Evolutionary conservation across 2,888 invertebrate genomes (phyloP).

Genomic region (Pycnomerus fuliginosus): DNA sequence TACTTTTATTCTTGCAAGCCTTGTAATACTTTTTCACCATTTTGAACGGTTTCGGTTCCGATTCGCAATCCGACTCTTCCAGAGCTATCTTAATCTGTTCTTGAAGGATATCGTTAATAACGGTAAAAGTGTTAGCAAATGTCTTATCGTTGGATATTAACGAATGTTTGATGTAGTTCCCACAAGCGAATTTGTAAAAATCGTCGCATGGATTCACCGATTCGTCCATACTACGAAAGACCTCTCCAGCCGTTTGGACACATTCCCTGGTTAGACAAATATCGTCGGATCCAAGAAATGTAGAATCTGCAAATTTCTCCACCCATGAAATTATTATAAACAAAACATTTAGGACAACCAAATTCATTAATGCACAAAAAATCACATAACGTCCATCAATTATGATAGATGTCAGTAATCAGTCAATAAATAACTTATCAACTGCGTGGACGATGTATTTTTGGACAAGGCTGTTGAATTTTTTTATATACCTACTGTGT

Average conservation of each 20-base stretch:
- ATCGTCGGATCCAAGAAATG: constrained; percentile 15
- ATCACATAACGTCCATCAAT: too few relatives aligned
- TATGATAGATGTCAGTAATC: too few relatives aligned
- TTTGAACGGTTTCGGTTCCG: constrained; percentile 69
- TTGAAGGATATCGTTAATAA: constrained; percentile 52
- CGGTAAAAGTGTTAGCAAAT: constrained; percentile 51
- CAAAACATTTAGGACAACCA: constrained; percentile 9
- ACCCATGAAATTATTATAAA: constrained; percentile 2
- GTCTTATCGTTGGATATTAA: constrained; percentile 75
- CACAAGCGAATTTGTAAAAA: constrained; percentile 74
- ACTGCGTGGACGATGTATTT: too few relatives aligned
- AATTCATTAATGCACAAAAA: constrained; percentile 15
- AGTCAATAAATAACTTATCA: too few relatives aligned
- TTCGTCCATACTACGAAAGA: constrained; percentile 66
- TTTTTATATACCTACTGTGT: too few relatives aligned
- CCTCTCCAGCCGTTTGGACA: constrained; percentile 69
- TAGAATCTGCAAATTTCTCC: constrained; percentile 12
- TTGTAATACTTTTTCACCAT: constrained; percentile 81
- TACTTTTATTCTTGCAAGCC: constrained; percentile 82
- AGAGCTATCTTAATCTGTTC: constrained; percentile 61
- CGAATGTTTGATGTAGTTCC: constrained; percentile 65
- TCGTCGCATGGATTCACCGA: constrained; percentile 72
- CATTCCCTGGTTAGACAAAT: constrained; percentile 63
- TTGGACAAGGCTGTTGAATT: too few relatives aligned
- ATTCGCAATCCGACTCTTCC: constrained; percentile 61